Conservation (phyloP, 1,140 invertebrate genomes). For the Drusus annulatus region DNA sequence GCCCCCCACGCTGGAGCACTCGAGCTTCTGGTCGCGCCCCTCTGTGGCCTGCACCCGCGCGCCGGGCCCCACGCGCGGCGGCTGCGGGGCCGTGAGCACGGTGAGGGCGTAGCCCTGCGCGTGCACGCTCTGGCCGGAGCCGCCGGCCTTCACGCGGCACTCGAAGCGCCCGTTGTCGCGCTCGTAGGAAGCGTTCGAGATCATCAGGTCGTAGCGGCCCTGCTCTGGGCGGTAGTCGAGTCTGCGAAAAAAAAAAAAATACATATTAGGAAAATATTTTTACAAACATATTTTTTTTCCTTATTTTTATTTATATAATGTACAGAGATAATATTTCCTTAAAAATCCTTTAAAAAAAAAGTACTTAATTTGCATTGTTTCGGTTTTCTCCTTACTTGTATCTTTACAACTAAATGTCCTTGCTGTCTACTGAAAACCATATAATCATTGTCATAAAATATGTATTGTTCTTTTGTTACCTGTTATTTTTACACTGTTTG, state of each 20-base stretch:
- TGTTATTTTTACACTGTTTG: no score
- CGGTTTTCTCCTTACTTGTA: no score
- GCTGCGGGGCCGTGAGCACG: conserved; percentile 86
- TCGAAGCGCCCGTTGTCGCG: conserved; percentile 93
- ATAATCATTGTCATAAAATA: no score
- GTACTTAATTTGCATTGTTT: no score
- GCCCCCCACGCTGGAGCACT: conserved; percentile 88
- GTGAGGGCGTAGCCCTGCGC: conserved; percentile 87
- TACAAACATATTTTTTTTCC: no score
- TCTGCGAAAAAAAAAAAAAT: conserved; percentile 68
- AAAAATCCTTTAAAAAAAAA: no score
- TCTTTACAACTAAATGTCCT: no score
- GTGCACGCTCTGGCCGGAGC: conserved; percentile 87
- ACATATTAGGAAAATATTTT: no score
- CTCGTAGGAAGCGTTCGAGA: conserved; percentile 89
- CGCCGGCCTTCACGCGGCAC: conserved; percentile 88
- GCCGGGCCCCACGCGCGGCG: conserved; percentile 82
- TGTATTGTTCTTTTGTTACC: no score
- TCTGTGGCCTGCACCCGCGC: conserved; percentile 83
- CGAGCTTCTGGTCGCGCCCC: conserved; percentile 82
- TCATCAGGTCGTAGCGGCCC: conserved; percentile 90
- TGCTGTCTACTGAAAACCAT: no score
- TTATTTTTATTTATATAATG: no score
- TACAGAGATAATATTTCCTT: no score
- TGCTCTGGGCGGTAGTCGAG: conserved; percentile 83